Percentiles rank a stretch among this genome's conserved stretches.
phyloP scores from a whole-genome alignment of 1,140 invertebrate species.

The Ridgeia piscesae region DNA sequence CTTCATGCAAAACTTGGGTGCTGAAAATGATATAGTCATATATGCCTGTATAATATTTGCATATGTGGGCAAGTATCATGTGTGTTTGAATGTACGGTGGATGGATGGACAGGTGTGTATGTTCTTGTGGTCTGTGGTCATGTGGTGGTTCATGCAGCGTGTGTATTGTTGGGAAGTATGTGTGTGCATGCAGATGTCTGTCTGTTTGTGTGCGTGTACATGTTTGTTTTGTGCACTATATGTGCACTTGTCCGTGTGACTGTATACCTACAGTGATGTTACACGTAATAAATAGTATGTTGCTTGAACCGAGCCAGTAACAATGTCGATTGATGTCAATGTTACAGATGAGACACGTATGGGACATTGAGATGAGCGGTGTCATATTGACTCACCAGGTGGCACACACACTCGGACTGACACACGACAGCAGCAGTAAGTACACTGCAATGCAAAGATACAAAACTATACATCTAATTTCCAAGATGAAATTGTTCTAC shows the following conservation, averaged over 20 bases:
- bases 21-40: not conserved
- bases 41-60: not conserved
- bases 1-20: not conserved
- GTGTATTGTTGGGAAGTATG: too few relatives aligned
- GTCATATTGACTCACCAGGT: conserved; percentile 18
- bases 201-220: not conserved
- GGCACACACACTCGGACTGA: not conserved
- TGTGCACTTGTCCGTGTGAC: too few relatives aligned
- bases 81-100: too few relatives aligned
- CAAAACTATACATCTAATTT: not conserved
- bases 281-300: not conserved
- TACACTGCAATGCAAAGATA: conserved; percentile 7
- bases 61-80: not conserved
- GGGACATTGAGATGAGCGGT: conserved; percentile 14
- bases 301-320: not conserved
- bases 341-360: not conserved
- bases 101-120: too few relatives aligned
- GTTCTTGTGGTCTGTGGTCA: not conserved
- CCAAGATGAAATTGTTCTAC: too few relatives aligned
- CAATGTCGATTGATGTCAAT: not conserved
- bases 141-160: not conserved
- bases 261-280: not conserved
- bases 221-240: too few relatives aligned
- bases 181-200: not conserved
- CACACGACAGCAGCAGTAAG: not conserved